These are phyloP conservation scores for Metaphire vulgaris DNA, from an alignment of 1,140 invertebrate genomes.

Conservation along the genomic window DNA sequence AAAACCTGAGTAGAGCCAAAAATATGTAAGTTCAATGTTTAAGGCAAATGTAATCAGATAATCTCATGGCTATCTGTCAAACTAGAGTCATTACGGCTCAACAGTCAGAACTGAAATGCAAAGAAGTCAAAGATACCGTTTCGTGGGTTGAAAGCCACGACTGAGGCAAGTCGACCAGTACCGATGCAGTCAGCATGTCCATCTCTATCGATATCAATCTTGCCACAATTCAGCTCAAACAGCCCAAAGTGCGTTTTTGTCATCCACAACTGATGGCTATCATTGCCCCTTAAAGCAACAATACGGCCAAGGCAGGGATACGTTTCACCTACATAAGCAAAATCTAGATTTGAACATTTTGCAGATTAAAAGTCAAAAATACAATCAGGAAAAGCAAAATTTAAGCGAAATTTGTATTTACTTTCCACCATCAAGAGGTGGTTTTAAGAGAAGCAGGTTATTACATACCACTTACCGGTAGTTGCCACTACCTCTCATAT, in stretches of 20 bases:
- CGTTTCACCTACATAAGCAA: constrained; percentile 24
- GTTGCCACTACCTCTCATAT: too few species aligned
- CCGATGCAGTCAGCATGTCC: constrained; percentile 42
- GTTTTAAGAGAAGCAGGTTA: too few species aligned
- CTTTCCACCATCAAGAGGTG: too few species aligned
- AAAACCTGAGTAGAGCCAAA: too few species aligned
- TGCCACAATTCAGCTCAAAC: constrained; percentile 39
- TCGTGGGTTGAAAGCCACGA: constrained; percentile 40
- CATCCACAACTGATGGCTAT: constrained; percentile 42
- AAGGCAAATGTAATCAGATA: too few species aligned
- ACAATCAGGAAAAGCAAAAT: neutral
- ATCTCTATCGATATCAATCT: constrained; percentile 44
- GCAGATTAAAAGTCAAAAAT: neutral
- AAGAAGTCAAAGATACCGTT: too few species aligned
- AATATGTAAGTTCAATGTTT: too few species aligned
- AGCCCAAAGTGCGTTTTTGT: constrained; percentile 32
- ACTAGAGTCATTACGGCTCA: too few species aligned
- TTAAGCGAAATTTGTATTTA: too few species aligned
- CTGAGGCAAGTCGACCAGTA: constrained; percentile 35
- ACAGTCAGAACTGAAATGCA: too few species aligned
- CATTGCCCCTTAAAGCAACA: constrained; percentile 41
- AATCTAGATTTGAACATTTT: neutral
- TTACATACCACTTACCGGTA: too few species aligned
- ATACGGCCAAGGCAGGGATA: constrained; percentile 37
- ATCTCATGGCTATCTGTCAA: too few species aligned